A percentile compares a stretch with the other conserved stretches of the same genome.
phyloP scores from a whole-genome alignment of 2,113 vertebrate species.

The Antechinus flavipes region DNA sequence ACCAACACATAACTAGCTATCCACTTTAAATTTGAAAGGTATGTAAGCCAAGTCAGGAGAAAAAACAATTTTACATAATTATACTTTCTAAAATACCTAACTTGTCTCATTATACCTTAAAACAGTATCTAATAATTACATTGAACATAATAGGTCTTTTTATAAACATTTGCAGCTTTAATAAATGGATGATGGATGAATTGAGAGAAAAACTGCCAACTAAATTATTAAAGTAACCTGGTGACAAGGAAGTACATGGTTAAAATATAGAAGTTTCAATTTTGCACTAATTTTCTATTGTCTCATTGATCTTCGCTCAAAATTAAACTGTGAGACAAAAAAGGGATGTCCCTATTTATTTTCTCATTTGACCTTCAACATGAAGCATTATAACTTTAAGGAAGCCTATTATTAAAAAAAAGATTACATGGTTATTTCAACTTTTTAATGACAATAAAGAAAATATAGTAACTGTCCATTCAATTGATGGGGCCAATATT shows the following conservation, averaged over 20 bases:
- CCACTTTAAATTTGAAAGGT: background rate
- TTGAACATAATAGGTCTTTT: background rate
- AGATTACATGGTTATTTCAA: background rate
- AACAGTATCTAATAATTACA: background rate
- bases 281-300: background rate
- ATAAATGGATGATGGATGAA: background rate
- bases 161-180: background rate
- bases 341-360: background rate
- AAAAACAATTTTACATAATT: background rate
- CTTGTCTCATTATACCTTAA: no score
- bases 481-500: background rate
- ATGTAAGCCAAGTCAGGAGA: background rate
- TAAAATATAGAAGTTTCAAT: background rate
- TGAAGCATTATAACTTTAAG: background rate
- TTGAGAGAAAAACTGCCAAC: background rate
- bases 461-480: background rate
- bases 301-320: background rate
- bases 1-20: background rate
- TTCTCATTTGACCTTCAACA: background rate
- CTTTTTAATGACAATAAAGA: background rate
- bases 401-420: background rate
- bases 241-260: background rate
- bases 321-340: background rate
- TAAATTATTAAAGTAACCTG: background rate
- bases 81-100: background rate